Conservation (phyloP, 1,140 invertebrate genomes). For the Drosophila nigromelanica region DNA sequence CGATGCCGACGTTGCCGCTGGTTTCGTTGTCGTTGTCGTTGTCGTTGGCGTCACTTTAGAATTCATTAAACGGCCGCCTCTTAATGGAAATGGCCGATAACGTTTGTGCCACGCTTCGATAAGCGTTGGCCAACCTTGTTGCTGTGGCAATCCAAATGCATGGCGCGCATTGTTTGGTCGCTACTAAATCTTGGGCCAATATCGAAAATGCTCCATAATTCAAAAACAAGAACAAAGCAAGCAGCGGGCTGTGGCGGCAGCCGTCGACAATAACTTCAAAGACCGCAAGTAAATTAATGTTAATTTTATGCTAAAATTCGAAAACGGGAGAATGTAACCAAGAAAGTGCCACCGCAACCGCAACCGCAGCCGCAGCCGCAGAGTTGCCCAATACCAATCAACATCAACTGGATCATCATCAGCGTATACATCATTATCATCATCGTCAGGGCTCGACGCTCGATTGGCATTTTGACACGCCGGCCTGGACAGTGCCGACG, state of each 20-base stretch:
- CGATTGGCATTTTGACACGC: slow-evolving; percentile 81
- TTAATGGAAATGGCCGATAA: slow-evolving; percentile 83
- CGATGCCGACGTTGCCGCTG: slow-evolving; percentile 38
- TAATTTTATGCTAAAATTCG: slow-evolving; percentile 81
- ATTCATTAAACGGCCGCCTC: slow-evolving; percentile 80
- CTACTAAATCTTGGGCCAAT: slow-evolving; percentile 55
- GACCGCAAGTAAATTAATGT: slow-evolving; percentile 83
- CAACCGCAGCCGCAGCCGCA: slow-evolving; percentile 25
- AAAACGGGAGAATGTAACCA: slow-evolving; percentile 52
- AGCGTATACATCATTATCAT: slow-evolving; percentile 41
- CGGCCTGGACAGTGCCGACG: slow-evolving; percentile 24
- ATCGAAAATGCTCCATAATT: slow-evolving; percentile 76
- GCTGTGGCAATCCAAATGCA: slow-evolving; percentile 47
- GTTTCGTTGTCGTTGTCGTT: slow-evolving; percentile 13
- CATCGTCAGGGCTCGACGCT: slow-evolving; percentile 33
- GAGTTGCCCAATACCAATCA: slow-evolving; percentile 58
- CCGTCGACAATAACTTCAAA: slow-evolving; percentile 78
- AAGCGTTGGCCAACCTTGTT: slow-evolving; percentile 48
- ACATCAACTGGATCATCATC: slow-evolving; percentile 56
- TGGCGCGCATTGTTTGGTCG: slow-evolving; percentile 60
- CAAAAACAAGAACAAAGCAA: slow-evolving; percentile 73
- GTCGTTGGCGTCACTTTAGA: slow-evolving; percentile 68
- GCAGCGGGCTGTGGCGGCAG: slow-evolving; percentile 17
- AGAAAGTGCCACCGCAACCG: slow-evolving; percentile 55
- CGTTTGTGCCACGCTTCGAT: slow-evolving; percentile 78